phyloP scores from a whole-genome alignment of 1,140 invertebrate genomes.

The Daktulosphaira vitifoliae region DNA sequence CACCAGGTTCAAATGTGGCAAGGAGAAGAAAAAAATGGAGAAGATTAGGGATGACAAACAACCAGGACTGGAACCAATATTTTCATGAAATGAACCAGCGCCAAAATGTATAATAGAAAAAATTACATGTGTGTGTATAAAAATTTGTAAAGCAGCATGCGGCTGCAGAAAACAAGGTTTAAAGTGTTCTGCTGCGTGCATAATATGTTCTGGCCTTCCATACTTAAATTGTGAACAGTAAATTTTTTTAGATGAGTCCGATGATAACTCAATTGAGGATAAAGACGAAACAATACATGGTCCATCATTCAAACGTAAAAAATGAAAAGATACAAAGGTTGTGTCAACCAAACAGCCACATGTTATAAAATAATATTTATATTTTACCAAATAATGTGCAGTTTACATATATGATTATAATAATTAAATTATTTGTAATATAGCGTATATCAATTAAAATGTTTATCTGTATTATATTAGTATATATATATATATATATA shows the following conservation, averaged over 20 bases:
- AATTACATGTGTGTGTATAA: background rate
- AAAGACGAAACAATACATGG: background rate
- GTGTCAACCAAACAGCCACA: too few species aligned
- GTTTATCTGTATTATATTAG: too few species aligned
- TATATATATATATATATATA: too few species aligned
- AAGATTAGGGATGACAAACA: too few species aligned
- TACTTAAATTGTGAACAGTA: background rate
- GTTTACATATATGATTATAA: too few species aligned
- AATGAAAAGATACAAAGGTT: too few species aligned
- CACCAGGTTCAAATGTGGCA: slow-evolving; percentile 38
- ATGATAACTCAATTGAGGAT: background rate
- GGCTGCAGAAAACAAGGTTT: background rate
- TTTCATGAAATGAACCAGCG: too few species aligned
- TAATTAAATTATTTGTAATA: too few species aligned
- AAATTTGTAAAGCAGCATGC: background rate
- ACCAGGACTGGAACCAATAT: too few species aligned
- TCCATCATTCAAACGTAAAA: background rate
- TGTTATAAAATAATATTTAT: too few species aligned
- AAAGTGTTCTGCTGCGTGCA: background rate
- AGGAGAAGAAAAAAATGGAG: slow-evolving; percentile 26
- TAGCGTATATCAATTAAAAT: too few species aligned
- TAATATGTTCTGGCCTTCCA: background rate
- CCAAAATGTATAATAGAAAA: background rate
- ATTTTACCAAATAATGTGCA: too few species aligned
- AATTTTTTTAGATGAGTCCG: background rate